A percentile compares a stretch with the other conserved stretches of the same genome.
Conservation (phyloP, 1,140 invertebrate species). For the Drosophila ercepeae region DNA sequence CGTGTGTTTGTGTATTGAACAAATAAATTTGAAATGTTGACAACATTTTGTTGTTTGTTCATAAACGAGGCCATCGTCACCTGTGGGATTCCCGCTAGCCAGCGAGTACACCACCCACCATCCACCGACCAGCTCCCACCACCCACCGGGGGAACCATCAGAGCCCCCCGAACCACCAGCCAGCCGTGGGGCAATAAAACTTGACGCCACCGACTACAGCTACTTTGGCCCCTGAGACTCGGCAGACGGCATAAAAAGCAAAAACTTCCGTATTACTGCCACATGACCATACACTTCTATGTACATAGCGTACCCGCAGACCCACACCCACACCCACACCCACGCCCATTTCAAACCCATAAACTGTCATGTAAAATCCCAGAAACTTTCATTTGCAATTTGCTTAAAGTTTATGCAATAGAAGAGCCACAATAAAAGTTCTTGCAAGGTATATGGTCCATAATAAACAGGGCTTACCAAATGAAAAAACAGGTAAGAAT, state of each 20-base stretch:
- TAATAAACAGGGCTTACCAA: constrained; percentile 19
- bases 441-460: constrained; percentile 28
- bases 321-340: neutral
- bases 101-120: no score
- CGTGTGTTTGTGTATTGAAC: constrained; percentile 70
- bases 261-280: constrained; percentile 68
- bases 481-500: no score
- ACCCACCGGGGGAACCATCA: neutral
- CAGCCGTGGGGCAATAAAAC: constrained; percentile 63
- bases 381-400: constrained; percentile 71
- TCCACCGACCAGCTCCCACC: constrained; percentile 2
- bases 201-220: constrained; percentile 46
- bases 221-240: constrained; percentile 37
- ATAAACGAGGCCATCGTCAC: constrained; percentile 82
- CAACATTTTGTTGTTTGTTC: constrained; percentile 82
- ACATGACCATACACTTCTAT: constrained; percentile 43
- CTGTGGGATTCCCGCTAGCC: constrained; percentile 75
- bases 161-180: constrained; percentile 12
- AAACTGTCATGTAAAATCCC: constrained; percentile 68
- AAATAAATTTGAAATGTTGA: constrained; percentile 83
- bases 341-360: constrained; percentile 49
- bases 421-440: constrained; percentile 48
- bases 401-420: constrained; percentile 66
- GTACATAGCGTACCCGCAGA: neutral
- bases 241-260: constrained; percentile 63